phyloP scores from a whole-genome alignment of 2,113 vertebrate genomes.

The Orthonyx spaldingii region DNA sequence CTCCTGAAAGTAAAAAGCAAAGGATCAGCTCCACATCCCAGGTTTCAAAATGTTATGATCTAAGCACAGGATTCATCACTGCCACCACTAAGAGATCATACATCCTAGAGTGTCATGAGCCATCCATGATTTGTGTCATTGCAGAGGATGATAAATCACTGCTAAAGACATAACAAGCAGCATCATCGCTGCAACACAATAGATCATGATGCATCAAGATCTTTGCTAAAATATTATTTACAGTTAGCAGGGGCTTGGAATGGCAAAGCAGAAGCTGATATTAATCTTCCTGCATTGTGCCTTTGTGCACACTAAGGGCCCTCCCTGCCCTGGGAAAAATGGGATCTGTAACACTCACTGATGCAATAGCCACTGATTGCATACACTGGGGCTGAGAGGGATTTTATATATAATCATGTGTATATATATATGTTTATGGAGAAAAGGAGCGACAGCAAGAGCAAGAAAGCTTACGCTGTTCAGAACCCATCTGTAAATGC shows the following conservation, averaged over 20 bases:
- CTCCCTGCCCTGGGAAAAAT: constrained; percentile 28
- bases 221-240: constrained; percentile 73
- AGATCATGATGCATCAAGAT: constrained; percentile 72
- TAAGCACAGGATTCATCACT: constrained; percentile 66
- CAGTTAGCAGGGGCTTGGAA: constrained; percentile 65
- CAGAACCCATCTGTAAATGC: constrained; percentile 6
- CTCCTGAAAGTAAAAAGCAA: constrained; percentile 59
- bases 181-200: constrained; percentile 66
- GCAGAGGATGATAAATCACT: constrained; percentile 74
- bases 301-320: constrained; percentile 9
- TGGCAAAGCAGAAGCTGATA: constrained; percentile 61
- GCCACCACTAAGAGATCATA: constrained; percentile 57
- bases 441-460: not conserved
- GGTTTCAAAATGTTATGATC: constrained; percentile 67
- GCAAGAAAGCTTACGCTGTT: constrained; percentile 1
- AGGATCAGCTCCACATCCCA: constrained; percentile 47
- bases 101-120: constrained; percentile 68
- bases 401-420: not conserved
- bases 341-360: constrained; percentile 19
- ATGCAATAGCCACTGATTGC: constrained; percentile 54
- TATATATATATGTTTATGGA: constrained; percentile 39
- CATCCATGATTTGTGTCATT: constrained; percentile 70
- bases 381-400: constrained; percentile 35
- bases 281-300: constrained; percentile 64
- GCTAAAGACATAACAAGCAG: constrained; percentile 68